These are phyloP conservation scores for Zeuzera pyrina DNA, from an alignment of 2,888 invertebrate genomes.

Conservation along the genomic window DNA sequence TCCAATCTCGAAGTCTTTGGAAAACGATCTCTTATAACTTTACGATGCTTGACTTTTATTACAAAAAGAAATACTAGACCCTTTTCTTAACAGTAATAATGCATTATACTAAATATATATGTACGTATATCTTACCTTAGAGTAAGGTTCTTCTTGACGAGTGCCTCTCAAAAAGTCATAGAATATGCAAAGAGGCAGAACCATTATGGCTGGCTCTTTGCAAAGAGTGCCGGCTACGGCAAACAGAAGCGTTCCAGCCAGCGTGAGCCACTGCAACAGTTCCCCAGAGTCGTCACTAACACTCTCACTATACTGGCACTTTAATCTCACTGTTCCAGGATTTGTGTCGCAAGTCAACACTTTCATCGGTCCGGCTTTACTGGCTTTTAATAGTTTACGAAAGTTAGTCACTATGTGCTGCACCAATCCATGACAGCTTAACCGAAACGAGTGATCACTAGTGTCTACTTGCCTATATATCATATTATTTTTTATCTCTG, in stretches of 20 bases:
- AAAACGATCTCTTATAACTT: slow-evolving; percentile 32
- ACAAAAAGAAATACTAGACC: slow-evolving; percentile 19
- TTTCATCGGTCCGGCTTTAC: slow-evolving; percentile 53
- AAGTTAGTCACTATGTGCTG: slow-evolving; percentile 61
- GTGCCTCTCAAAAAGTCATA: slow-evolving; percentile 84
- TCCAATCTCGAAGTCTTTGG: slow-evolving; percentile 26
- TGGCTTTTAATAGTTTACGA: slow-evolving; percentile 49
- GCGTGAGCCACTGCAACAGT: slow-evolving; percentile 68
- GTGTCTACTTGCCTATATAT: slow-evolving; percentile 33
- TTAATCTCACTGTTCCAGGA: slow-evolving; percentile 37
- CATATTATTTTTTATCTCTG: slow-evolving; percentile 37
- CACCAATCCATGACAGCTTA: slow-evolving; percentile 57
- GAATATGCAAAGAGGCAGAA: slow-evolving; percentile 89
- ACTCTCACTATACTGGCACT: slow-evolving; percentile 45
- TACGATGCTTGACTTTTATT: slow-evolving; percentile 27
- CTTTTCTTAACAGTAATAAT: slow-evolving; percentile 11
- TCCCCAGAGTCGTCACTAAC: slow-evolving; percentile 58
- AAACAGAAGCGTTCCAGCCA: slow-evolving; percentile 75
- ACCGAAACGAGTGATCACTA: slow-evolving; percentile 47
- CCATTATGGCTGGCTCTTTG: slow-evolving; percentile 96
- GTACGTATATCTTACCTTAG: slow-evolving; percentile 64
- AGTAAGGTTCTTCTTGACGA: slow-evolving; percentile 58
- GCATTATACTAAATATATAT: neutral
- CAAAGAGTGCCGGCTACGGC: slow-evolving; percentile 90
- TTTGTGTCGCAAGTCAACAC: slow-evolving; percentile 49